A percentile compares a stretch with the other conserved stretches of the same genome.
phyloP scores from a whole-genome alignment of 2,797 vertebrate genomes.

The Sebastes matsubarae region DNA sequence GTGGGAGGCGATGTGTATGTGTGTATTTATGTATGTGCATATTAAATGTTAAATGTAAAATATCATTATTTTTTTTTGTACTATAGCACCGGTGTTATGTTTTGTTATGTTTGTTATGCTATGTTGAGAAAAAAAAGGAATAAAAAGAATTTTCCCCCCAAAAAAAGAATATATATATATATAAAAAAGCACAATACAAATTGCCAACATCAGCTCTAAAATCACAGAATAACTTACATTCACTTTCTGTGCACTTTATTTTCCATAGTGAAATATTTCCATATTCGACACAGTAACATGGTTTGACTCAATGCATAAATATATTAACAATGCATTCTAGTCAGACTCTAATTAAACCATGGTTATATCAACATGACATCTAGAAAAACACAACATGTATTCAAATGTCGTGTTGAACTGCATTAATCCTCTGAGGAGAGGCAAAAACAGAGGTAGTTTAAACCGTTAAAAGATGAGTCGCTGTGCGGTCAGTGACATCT shows the following conservation, averaged over 20 bases:
- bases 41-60: too few relatives aligned
- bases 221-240: neutral
- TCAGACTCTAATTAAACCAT: constrained; percentile 37
- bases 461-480: constrained; percentile 44
- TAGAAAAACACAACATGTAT: constrained; percentile 58
- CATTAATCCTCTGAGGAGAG: constrained; percentile 55
- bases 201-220: neutral
- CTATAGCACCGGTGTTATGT: too few relatives aligned
- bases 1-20: too few relatives aligned
- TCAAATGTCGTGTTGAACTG: constrained; percentile 50
- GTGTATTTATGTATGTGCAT: too few relatives aligned
- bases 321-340: constrained; percentile 61
- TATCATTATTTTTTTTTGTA: too few relatives aligned
- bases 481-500: constrained; percentile 27
- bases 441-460: constrained; percentile 77
- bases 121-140: too few relatives aligned
- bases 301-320: constrained; percentile 59
- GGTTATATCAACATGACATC: constrained; percentile 39
- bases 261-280: constrained; percentile 46
- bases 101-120: too few relatives aligned
- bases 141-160: too few relatives aligned
- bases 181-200: neutral
- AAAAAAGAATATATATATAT: too few relatives aligned
- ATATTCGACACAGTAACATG: constrained; percentile 46
- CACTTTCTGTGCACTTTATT: constrained; percentile 64